These are phyloP conservation scores for Neotoma lepida DNA, from an alignment of 2,113 vertebrate genomes.

Conservation along the genomic window DNA sequence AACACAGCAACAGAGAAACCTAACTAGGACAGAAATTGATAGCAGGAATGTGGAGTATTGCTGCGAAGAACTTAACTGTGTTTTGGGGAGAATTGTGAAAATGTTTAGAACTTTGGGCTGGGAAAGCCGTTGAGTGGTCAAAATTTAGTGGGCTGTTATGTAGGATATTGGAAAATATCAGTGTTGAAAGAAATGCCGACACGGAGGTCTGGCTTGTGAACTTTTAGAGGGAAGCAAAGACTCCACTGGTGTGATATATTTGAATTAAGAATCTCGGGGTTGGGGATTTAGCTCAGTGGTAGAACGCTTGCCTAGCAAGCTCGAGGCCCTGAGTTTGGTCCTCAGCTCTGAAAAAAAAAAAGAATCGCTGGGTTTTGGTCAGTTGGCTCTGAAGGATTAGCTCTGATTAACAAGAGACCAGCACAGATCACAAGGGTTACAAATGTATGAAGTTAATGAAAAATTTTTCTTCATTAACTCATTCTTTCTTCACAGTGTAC, in stretches of 20 bases:
- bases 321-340: too few relatives aligned
- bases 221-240: neutral
- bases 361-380: neutral
- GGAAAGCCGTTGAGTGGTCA: neutral
- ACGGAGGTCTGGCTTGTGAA: neutral
- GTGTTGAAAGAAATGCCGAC: neutral
- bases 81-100: neutral
- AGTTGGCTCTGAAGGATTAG: neutral
- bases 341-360: too few relatives aligned
- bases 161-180: neutral
- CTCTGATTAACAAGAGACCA: neutral
- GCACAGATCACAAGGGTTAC: neutral
- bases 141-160: neutral
- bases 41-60: neutral
- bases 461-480: neutral
- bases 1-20: neutral
- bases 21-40: neutral
- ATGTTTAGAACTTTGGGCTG: neutral
- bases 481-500: neutral
- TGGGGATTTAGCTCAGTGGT: too few relatives aligned
- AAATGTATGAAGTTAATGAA: conserved; percentile 1
- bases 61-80: neutral
- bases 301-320: too few relatives aligned
- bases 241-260: neutral
- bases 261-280: neutral